Evolutionary conservation across 2,113 vertebrate species (phyloP), one percentile per base, ranked within the genome.

Genomic region (Carassius carassius): DNA sequence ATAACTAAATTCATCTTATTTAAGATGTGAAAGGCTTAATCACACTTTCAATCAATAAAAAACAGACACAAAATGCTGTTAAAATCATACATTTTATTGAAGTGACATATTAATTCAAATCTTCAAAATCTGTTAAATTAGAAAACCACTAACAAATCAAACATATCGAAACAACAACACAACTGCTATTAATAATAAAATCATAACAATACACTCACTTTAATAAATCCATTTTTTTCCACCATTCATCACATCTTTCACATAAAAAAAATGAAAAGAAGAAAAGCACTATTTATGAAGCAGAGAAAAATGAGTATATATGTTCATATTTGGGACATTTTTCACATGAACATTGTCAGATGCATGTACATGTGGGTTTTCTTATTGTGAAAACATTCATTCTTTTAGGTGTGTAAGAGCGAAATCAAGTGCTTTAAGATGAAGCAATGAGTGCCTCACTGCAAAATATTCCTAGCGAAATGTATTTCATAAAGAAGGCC

Each of bases 211-310:
- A 81, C 70, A 78, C n/a, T 32, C 49, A 75, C 51, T 74, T 72
- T 62, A 87, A 29, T 81, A 85, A 49, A 81, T 82, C 21, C 3
- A 29, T 29, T 72, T 81, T 44, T 49, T 82, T 29, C 29, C 23
- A 11, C 37, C 81, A 86, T 70, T 75, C 86, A 85, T 56, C 84
- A 84, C 77, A 85, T 67, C 58, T 87, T 88, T 65, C 88, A 75
- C 87, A 70, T 0, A 17, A 41, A 69, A 37, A 72, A 8, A 73
- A 25, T 37, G 29, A 73, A 73, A 78, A 23, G 35, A 51, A 83
- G 67, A 69, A 80, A 65, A 74, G 3, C 54, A 78, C 19, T 60
- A 78, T 60, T 78, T 32, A 41, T 78, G 7, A 81, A 70, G 19
- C 3, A 49, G 51, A 65, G 51, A 80, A 11, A 79, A 4, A 8